These are phyloP conservation scores for Drosophila melanocephala DNA, from an alignment of 2,888 invertebrate genomes.

Conservation along the genomic window DNA sequence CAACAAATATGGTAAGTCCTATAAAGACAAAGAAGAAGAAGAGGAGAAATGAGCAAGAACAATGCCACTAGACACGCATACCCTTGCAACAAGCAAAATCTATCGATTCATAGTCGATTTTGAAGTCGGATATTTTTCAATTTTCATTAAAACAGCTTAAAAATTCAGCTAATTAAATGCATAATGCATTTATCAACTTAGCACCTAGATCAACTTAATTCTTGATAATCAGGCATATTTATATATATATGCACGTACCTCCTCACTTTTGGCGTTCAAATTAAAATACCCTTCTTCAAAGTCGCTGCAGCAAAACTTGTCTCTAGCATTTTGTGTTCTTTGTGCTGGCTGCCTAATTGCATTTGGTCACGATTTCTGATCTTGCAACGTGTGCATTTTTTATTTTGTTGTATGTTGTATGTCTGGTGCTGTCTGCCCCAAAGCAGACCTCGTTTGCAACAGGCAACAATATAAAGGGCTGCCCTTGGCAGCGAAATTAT, in stretches of 20 bases:
- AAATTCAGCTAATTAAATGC: neutral
- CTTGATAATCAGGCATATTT: neutral
- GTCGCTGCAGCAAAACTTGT: slow-evolving; percentile 19
- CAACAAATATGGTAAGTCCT: slow-evolving; percentile 78
- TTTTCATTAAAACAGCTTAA: neutral
- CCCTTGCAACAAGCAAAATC: slow-evolving; percentile 1
- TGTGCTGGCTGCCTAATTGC: slow-evolving; percentile 77
- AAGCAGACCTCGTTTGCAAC: slow-evolving; percentile 53
- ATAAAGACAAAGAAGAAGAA: slow-evolving; percentile 27
- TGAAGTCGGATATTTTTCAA: neutral
- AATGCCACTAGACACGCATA: neutral
- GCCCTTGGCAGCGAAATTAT: slow-evolving; percentile 78
- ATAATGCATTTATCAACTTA: neutral
- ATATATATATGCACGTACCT: neutral
- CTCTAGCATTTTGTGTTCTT: slow-evolving; percentile 42
- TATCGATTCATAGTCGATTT: neutral
- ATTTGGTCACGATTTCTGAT: slow-evolving; percentile 81
- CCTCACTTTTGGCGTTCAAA: neutral
- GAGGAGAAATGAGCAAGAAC: slow-evolving; percentile 8
- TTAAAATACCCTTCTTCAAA: slow-evolving; percentile 5
- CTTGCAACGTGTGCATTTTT: slow-evolving; percentile 57
- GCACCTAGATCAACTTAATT: neutral
- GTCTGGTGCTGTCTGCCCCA: slow-evolving; percentile 32
- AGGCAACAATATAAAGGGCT: slow-evolving; percentile 42
- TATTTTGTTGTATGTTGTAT: slow-evolving; percentile 5